Conservation (phyloP, 2,888 invertebrate genomes). For the Tenthredo scrophulariae region DNA sequence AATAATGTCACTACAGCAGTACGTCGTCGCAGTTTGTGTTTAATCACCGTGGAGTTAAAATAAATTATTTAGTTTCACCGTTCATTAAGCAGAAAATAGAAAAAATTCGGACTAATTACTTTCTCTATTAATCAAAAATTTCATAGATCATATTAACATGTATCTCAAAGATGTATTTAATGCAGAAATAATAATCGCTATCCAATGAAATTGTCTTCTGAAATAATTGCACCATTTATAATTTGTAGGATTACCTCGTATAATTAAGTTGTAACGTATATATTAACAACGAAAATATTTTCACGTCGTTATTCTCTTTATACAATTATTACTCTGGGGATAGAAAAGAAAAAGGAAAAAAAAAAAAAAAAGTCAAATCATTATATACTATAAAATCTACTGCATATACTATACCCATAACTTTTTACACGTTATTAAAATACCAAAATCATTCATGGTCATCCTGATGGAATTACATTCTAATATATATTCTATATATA, state of each 20-base stretch:
- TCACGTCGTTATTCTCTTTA: neutral
- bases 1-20: conserved; percentile 42
- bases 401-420: neutral
- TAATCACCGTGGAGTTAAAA: neutral
- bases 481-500: conserved; percentile 1
- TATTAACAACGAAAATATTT: neutral
- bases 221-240: neutral
- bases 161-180: neutral
- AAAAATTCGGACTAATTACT: neutral
- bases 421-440: neutral
- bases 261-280: neutral
- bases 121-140: neutral
- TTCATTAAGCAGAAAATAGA: neutral
- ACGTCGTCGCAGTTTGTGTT: neutral
- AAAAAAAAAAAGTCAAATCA: neutral
- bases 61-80: neutral
- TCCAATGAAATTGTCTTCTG: neutral
- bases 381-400: neutral
- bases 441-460: neutral
- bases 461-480: neutral
- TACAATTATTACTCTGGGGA: neutral
- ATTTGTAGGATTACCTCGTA: neutral
- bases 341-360: neutral
- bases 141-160: neutral
- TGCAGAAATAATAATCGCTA: neutral